Conservation (phyloP, 2,113 vertebrate genomes). For the Dasyprocta punctata region DNA sequence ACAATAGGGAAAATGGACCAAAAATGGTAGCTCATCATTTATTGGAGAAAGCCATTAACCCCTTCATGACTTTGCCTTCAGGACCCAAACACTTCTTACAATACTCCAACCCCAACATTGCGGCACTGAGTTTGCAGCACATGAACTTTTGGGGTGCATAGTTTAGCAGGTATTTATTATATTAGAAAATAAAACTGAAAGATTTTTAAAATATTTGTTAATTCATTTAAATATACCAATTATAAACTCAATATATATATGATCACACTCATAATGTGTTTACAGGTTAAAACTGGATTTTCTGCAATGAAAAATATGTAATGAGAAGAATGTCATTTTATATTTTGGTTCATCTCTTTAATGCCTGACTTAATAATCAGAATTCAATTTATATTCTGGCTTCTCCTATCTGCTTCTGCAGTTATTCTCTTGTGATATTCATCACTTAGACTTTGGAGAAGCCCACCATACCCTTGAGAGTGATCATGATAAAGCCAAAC, state of each 20-base stretch:
- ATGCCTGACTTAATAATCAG: not conserved
- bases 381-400: conserved; percentile 43
- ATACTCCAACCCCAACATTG: too few relatives aligned
- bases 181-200: not conserved
- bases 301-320: not conserved
- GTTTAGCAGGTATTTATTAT: not conserved
- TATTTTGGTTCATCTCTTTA: conserved; percentile 41
- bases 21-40: not conserved
- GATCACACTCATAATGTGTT: not conserved
- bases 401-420: not conserved
- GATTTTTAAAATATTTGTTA: not conserved
- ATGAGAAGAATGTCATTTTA: conserved; percentile 23
- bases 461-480: not conserved
- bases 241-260: not conserved
- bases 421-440: not conserved
- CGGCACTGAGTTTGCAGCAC: not conserved
- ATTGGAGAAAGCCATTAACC: not conserved
- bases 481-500: not conserved
- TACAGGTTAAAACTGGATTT: not conserved
- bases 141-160: not conserved
- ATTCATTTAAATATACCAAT: not conserved
- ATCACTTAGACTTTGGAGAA: not conserved
- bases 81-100: not conserved
- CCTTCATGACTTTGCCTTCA: not conserved
- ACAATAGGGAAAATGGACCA: not conserved